Evolutionary conservation across 2,888 invertebrate species (phyloP).

Genomic region (Noctua fimbriata): DNA sequence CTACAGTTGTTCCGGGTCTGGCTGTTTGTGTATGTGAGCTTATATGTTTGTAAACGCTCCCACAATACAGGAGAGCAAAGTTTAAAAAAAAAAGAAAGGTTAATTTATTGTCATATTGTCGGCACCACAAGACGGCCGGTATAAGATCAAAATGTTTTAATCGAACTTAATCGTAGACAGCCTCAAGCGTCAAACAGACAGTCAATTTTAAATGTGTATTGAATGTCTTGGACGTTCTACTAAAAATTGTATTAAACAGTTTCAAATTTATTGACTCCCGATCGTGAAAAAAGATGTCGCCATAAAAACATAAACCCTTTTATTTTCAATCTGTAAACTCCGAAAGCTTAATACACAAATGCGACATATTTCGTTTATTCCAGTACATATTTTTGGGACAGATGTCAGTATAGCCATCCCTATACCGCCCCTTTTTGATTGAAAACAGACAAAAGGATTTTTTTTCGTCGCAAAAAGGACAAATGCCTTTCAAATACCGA

Average conservation of each 20-base stretch:
- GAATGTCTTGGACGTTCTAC: not conserved
- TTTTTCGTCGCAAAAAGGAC: slow-evolving; percentile 78
- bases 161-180: not conserved
- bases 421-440: slow-evolving; percentile 75
- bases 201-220: not conserved
- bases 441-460: slow-evolving; percentile 85
- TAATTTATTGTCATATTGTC: too few relatives aligned
- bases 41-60: too few relatives aligned
- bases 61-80: too few relatives aligned
- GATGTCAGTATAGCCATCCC: slow-evolving; percentile 59
- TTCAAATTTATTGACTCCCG: slow-evolving; percentile 18
- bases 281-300: slow-evolving; percentile 31
- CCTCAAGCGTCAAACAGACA: slow-evolving; percentile 2
- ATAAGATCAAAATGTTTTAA: not conserved
- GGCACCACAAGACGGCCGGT: too few relatives aligned
- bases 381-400: slow-evolving; percentile 25
- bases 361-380: slow-evolving; percentile 30
- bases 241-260: slow-evolving; percentile 30
- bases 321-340: slow-evolving; percentile 42
- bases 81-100: too few relatives aligned
- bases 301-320: slow-evolving; percentile 59
- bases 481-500: slow-evolving; percentile 82
- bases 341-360: slow-evolving; percentile 40
- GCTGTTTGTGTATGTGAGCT: too few relatives aligned
- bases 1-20: too few relatives aligned